These are phyloP conservation scores for Melanogrammus aeglefinus DNA, from an alignment of 2,797 vertebrate genomes.

Conservation along the genomic window DNA sequence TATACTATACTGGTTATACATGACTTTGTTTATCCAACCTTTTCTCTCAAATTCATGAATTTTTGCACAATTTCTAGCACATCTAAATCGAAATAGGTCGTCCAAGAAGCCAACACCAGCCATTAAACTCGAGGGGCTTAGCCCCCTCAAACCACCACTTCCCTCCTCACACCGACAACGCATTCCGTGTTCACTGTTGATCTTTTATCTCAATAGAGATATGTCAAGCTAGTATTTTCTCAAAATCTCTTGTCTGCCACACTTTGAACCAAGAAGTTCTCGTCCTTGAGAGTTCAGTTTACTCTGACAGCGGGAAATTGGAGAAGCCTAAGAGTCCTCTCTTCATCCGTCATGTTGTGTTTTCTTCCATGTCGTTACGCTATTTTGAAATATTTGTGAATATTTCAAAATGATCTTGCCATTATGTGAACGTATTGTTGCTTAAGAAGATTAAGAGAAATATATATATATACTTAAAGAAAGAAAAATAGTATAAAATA, in stretches of 20 bases:
- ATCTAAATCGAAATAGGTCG: constrained; percentile 21
- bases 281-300: no score
- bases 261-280: background rate
- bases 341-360: constrained; percentile 25
- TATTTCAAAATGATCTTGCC: constrained; percentile 50
- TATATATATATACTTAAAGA: constrained; percentile 47
- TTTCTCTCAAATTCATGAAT: no score
- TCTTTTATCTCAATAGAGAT: constrained; percentile 38
- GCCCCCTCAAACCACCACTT: constrained; percentile 30
- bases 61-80: constrained; percentile 15
- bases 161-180: constrained; percentile 22
- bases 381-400: constrained; percentile 46
- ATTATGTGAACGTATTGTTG: constrained; percentile 61
- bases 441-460: constrained; percentile 57
- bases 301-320: constrained; percentile 8
- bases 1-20: no score
- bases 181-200: constrained; percentile 28
- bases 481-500: constrained; percentile 25
- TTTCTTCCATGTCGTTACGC: constrained; percentile 48
- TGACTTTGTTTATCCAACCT: no score
- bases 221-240: constrained; percentile 41
- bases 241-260: constrained; percentile 24
- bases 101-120: constrained; percentile 63
- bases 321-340: constrained; percentile 47
- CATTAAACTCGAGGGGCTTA: constrained; percentile 52